Percentiles rank a stretch among this genome's conserved stretches.
Evolutionary conservation across 2,888 invertebrate species (phyloP).

Genomic region (Busseola fusca): DNA sequence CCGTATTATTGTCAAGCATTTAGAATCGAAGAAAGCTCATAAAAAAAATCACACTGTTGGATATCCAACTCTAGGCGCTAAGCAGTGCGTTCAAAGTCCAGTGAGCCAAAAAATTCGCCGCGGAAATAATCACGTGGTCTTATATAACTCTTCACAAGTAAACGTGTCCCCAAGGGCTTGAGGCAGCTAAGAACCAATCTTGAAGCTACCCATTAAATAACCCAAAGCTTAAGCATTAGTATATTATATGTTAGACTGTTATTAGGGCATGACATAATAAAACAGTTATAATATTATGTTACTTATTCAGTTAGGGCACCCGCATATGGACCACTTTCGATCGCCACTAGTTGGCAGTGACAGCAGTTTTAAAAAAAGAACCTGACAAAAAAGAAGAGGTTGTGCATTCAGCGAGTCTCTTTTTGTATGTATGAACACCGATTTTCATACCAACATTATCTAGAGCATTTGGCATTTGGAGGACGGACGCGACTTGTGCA

Average conservation of each 20-base stretch:
- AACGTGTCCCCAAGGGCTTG: conserved; percentile 63
- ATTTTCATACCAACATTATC: background rate
- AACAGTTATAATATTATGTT: conserved; percentile 58
- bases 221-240: conserved; percentile 75
- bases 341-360: background rate
- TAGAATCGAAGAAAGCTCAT: too few species aligned
- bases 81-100: background rate
- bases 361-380: background rate
- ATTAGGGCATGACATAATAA: conserved; percentile 73
- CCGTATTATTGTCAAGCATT: too few species aligned
- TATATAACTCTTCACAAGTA: conserved; percentile 68
- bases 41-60: too few species aligned
- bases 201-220: conserved; percentile 71
- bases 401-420: background rate
- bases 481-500: too few species aligned
- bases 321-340: background rate
- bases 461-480: background rate
- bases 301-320: conserved; percentile 53
- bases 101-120: background rate
- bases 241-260: conserved; percentile 67
- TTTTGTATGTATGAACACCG: background rate
- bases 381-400: background rate
- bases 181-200: conserved; percentile 72
- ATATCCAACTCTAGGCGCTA: background rate
- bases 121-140: background rate